Evolutionary conservation across 64 coral and sea anemone genomes (phyloP), one percentile per base, ranked within the genome.

Genomic region (Dendrophyllia cribrosa): DNA sequence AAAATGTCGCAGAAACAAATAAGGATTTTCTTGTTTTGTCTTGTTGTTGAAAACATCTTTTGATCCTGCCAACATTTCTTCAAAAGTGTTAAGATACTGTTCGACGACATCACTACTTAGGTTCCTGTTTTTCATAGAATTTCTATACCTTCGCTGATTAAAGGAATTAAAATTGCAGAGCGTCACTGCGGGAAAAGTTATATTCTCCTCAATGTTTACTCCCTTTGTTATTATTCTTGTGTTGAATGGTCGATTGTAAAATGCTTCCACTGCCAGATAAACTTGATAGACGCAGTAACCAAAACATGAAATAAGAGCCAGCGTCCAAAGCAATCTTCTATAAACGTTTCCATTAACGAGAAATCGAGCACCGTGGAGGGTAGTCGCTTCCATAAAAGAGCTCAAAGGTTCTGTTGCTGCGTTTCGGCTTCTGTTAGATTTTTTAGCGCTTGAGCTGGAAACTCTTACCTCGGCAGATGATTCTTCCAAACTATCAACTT

Each of bases 121-220:
- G 9, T 6, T 67, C 4, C 9, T 4, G 9, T 15, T 6, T 45
- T 79, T 58, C 19, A 65, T 2, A 45, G 7, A 11, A 7, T 21
- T 51, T 6, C 8, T 50, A 7, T 25, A 77, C 58, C 51, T 76
- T 22, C 87, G 43, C 3, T 4, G 24, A 49, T 89, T 75, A 24
- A 89, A 12, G 11, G n/a, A 24, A 21, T 89, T 89, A 2, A 79
- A 55, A 76, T 89, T 89, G 45, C 88, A 89, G 22, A 89, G 21
- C 24, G 59, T 89, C 7, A 89, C 75, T 4, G 88, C 88, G 0
- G 88, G 88, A 69, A 89, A 89, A 58, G 70, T 15, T 10, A 67
- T 1, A 0, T 9, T 65, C 7, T 49, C 63, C 3, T 9, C 11
- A 1, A 51, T 10, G 43, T 55, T 58, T 14, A 0, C 59, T 51